Evolutionary conservation across 2,888 invertebrate genomes (phyloP).

Genomic region (Noctua fimbriata): DNA sequence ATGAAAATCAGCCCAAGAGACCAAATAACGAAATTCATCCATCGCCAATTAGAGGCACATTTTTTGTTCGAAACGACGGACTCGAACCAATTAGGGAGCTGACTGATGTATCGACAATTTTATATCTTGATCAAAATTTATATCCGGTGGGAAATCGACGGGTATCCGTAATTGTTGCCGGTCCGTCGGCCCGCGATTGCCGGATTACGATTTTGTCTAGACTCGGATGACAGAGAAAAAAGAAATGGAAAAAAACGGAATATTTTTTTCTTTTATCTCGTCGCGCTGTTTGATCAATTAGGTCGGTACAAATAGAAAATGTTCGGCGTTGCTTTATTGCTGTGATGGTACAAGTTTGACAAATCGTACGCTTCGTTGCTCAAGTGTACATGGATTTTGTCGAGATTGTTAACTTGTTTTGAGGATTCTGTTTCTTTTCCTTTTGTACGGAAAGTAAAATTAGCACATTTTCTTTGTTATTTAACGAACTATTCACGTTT

Average conservation of each 20-base stretch:
- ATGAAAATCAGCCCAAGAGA: conserved; percentile 59
- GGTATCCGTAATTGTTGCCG: conserved; percentile 70
- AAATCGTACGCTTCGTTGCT: conserved; percentile 42
- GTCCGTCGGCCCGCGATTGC: conserved; percentile 62
- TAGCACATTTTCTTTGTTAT: not conserved
- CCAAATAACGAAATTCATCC: conserved; percentile 61
- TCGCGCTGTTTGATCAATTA: conserved; percentile 68
- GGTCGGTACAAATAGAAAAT: conserved; percentile 59
- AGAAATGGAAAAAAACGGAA: conserved; percentile 45
- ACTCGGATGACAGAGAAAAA: conserved; percentile 55
- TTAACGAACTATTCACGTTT: not conserved
- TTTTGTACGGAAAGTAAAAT: not conserved
- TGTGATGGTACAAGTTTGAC: conserved; percentile 53
- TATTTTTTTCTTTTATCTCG: conserved; percentile 57
- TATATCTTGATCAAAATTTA: conserved; percentile 76
- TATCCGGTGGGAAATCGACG: conserved; percentile 76
- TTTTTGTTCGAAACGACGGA: conserved; percentile 60
- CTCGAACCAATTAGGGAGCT: conserved; percentile 74
- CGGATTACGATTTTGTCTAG: conserved; percentile 70
- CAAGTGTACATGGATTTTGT: conserved; percentile 27
- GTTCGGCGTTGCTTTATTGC: conserved; percentile 54
- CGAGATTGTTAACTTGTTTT: conserved; percentile 22
- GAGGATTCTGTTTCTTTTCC: not conserved
- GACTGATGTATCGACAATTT: conserved; percentile 78
- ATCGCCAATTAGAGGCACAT: conserved; percentile 57